These are phyloP conservation scores for Automeris io DNA, from an alignment of 2,888 invertebrate species.

Conservation along the genomic window DNA sequence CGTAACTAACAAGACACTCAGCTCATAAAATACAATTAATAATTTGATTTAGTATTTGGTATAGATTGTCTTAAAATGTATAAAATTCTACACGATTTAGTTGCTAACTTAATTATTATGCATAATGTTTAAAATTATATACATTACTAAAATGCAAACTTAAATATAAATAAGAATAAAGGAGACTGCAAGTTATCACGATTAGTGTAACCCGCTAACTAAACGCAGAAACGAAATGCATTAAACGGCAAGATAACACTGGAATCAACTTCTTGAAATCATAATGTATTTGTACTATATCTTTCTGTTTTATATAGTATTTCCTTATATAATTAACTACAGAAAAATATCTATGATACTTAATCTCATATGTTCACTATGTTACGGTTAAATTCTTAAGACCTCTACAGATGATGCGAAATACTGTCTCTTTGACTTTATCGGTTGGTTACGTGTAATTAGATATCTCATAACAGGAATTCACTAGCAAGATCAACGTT, in stretches of 20 bases:
- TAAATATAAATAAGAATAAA: conserved; percentile 19
- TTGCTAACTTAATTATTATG: conserved; percentile 32
- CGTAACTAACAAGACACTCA: conserved; percentile 43
- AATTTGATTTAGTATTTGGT: conserved; percentile 44
- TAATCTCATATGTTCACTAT: conserved; percentile 57
- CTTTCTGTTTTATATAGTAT: too few species aligned
- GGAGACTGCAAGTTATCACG: conserved; percentile 63
- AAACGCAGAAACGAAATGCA: conserved; percentile 59
- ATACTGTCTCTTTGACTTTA: too few species aligned
- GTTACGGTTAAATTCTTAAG: conserved; percentile 32
- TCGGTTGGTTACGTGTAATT: too few species aligned
- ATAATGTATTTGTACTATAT: too few species aligned
- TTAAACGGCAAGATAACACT: conserved; percentile 66
- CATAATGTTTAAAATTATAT: conserved; percentile 23
- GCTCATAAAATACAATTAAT: conserved; percentile 51
- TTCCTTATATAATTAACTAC: conserved; percentile 58
- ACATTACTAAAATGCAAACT: conserved; percentile 22
- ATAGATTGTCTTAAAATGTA: conserved; percentile 37
- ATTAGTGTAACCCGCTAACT: conserved; percentile 56
- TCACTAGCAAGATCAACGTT: too few species aligned
- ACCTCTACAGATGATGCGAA: too few species aligned
- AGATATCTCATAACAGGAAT: too few species aligned
- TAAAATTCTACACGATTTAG: conserved; percentile 16
- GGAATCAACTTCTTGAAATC: too few species aligned
- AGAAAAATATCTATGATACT: conserved; percentile 65